Percentiles rank a stretch among this genome's conserved stretches.
phyloP scores from a whole-genome alignment of 2,113 vertebrate genomes.

The Pollimyrus isidori region DNA sequence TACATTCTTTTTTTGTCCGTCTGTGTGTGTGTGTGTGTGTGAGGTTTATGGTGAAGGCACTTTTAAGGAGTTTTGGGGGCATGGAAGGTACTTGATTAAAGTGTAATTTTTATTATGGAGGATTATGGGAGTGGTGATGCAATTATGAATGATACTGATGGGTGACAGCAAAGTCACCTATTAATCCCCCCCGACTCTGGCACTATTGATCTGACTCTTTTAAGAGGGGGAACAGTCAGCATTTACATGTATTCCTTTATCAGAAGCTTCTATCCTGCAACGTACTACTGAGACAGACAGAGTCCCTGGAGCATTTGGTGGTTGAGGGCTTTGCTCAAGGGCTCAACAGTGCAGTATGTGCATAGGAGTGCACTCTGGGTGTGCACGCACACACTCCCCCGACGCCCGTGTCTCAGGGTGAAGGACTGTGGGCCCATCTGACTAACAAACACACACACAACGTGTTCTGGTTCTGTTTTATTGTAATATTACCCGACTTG shows the following conservation, averaged over 20 bases:
- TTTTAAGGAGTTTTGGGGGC: background rate
- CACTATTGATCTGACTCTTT: background rate
- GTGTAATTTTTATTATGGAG: background rate
- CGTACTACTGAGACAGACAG: background rate
- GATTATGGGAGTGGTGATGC: background rate
- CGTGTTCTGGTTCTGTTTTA: constrained; percentile 6
- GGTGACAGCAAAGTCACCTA: background rate
- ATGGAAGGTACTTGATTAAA: background rate
- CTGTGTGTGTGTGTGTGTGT: background rate
- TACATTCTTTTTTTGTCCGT: too few species aligned
- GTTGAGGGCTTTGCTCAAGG: background rate
- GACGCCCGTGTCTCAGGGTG: background rate
- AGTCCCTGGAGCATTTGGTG: background rate
- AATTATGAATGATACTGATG: background rate
- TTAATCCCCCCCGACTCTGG: background rate
- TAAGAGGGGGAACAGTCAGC: background rate
- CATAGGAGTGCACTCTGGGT: background rate
- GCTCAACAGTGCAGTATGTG: background rate
- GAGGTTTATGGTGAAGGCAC: background rate
- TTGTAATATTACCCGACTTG: background rate
- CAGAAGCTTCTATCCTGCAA: background rate
- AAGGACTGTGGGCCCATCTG: background rate
- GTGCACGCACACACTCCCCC: background rate
- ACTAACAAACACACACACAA: background rate
- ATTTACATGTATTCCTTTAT: background rate